Percentiles rank a stretch among this genome's conserved stretches.
Conservation (phyloP, 2,113 vertebrate species). For the Hippocampus barbouri region DNA sequence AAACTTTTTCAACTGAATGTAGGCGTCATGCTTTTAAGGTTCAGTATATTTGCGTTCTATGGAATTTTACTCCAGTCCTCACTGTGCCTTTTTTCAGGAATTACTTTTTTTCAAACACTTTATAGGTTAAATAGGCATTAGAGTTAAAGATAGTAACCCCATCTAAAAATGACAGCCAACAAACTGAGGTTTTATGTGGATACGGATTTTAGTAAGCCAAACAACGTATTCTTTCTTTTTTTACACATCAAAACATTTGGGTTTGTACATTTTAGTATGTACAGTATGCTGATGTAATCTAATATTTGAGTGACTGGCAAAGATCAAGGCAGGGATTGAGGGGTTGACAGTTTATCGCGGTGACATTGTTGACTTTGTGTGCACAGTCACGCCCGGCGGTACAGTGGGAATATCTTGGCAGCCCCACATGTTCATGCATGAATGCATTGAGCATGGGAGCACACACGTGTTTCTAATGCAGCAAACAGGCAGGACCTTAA, state of each 20-base stretch:
- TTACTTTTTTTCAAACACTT: background rate
- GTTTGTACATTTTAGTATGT: background rate
- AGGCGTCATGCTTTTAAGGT: background rate
- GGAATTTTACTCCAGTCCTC: background rate
- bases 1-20: background rate
- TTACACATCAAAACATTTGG: background rate
- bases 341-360: slow-evolving; percentile 22
- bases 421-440: slow-evolving; percentile 49
- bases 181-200: background rate
- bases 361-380: slow-evolving; percentile 35
- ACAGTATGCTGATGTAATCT: slow-evolving; percentile 3
- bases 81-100: background rate
- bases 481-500: slow-evolving; percentile 58
- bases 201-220: background rate
- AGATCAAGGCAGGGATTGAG: slow-evolving; percentile 31
- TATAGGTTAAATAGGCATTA: background rate
- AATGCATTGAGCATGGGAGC: slow-evolving; percentile 36
- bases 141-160: background rate
- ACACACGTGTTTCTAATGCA: slow-evolving; percentile 70
- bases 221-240: background rate
- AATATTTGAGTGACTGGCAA: slow-evolving; percentile 31
- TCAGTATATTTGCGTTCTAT: background rate
- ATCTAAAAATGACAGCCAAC: background rate
- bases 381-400: slow-evolving; percentile 51
- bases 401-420: slow-evolving; percentile 36